phyloP scores from a whole-genome alignment of 2,888 invertebrate species.

The Glyphotaelius pellucidus region DNA sequence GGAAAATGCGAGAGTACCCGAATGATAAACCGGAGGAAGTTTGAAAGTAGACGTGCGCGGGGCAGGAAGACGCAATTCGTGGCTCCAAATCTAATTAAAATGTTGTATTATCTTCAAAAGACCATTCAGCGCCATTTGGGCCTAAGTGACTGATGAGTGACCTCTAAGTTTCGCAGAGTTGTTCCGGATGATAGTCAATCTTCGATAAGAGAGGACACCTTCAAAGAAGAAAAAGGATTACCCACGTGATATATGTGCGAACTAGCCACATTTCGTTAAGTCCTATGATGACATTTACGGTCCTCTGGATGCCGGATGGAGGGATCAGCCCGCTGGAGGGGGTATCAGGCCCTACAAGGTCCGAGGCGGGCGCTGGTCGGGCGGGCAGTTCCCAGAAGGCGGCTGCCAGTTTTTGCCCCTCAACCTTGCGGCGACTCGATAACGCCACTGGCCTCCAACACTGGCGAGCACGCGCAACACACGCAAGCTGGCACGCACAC shows the following conservation, averaged over 20 bases:
- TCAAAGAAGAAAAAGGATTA: too few species aligned
- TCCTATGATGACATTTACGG: slow-evolving; percentile 27
- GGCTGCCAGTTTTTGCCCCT: slow-evolving; percentile 62
- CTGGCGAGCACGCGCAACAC: slow-evolving; percentile 9
- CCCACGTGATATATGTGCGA: not conserved
- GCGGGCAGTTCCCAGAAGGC: slow-evolving; percentile 51
- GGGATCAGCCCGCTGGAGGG: too few species aligned
- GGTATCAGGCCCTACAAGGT: slow-evolving; percentile 43
- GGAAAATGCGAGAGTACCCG: not conserved
- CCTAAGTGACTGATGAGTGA: too few species aligned
- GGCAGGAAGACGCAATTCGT: too few species aligned
- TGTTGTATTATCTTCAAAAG: too few species aligned
- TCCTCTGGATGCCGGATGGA: slow-evolving; percentile 2
- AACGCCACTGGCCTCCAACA: slow-evolving; percentile 44
- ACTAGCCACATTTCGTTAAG: slow-evolving; percentile 14
- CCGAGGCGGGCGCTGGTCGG: slow-evolving; percentile 25
- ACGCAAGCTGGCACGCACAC: slow-evolving; percentile 8
- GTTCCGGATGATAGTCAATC: too few species aligned
- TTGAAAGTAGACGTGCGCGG: too few species aligned
- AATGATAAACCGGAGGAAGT: too few species aligned
- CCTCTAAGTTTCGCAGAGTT: too few species aligned
- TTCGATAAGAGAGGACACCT: too few species aligned
- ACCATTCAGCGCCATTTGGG: too few species aligned
- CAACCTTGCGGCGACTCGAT: slow-evolving; percentile 38
- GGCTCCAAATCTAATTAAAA: too few species aligned